These are phyloP conservation scores for Periophthalmodon schlosseri DNA, from an alignment of 2,113 vertebrate genomes.

Conservation along the genomic window DNA sequence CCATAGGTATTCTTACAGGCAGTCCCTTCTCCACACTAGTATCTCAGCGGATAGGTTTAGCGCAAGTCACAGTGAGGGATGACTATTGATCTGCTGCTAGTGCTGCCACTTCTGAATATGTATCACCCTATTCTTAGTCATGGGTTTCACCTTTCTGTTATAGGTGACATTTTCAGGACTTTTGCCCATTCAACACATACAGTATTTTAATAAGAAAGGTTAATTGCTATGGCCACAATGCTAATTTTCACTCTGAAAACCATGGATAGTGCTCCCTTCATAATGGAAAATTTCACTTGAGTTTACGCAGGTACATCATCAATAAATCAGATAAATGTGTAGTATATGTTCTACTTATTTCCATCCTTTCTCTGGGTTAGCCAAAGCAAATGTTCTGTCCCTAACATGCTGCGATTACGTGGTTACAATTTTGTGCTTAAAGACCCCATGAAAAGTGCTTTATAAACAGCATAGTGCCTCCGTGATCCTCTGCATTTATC, in stretches of 20 bases:
- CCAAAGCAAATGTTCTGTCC: background rate
- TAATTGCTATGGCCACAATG: no score
- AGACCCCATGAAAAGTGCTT: background rate
- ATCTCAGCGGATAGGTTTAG: constrained; percentile 52
- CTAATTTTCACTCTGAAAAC: no score
- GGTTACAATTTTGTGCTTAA: background rate
- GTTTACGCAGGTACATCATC: background rate
- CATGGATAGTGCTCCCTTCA: no score
- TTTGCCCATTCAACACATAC: background rate
- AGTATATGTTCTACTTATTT: background rate
- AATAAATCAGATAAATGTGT: background rate
- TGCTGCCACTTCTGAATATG: constrained; percentile 25
- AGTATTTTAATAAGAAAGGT: background rate
- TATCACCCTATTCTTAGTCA: background rate
- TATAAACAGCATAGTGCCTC: constrained; percentile 56
- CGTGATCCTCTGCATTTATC: constrained; percentile 26
- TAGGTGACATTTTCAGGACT: background rate
- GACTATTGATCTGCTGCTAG: constrained; percentile 47
- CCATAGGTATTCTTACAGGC: constrained; percentile 37
- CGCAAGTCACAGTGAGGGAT: constrained; percentile 27
- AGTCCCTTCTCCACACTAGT: constrained; percentile 31
- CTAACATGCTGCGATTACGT: background rate
- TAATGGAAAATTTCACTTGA: background rate
- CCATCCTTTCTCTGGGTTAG: background rate
- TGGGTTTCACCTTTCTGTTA: no score